These are phyloP conservation scores for Heterodera filipjevi DNA, from an alignment of 2,888 invertebrate genomes.

Conservation along the genomic window DNA sequence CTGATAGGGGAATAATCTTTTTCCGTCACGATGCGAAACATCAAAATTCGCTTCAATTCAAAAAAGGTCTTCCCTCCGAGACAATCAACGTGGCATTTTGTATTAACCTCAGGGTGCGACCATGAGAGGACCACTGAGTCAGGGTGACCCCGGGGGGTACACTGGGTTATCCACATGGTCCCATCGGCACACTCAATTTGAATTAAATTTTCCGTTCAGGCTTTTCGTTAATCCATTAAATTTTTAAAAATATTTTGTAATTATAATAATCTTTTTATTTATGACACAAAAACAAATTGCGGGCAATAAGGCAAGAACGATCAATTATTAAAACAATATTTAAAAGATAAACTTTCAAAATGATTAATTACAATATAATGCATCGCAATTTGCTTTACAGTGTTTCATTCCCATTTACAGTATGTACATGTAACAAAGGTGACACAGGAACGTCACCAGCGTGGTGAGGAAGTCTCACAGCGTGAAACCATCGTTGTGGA, in stretches of 20 bases:
- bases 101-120: background rate
- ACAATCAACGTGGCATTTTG: background rate
- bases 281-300: too few relatives aligned
- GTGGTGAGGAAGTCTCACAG: conserved; percentile 41
- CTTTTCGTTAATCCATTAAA: background rate
- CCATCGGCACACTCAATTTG: background rate
- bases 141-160: background rate
- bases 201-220: too few relatives aligned
- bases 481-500: background rate
- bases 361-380: background rate
- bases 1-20: background rate
- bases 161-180: background rate
- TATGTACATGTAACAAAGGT: conserved; percentile 65
- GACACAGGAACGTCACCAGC: conserved; percentile 60
- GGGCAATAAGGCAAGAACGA: too few relatives aligned
- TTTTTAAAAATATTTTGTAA: too few relatives aligned
- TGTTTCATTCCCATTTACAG: background rate
- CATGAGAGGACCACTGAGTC: background rate
- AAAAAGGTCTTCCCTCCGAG: background rate
- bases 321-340: too few relatives aligned
- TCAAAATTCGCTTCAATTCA: background rate
- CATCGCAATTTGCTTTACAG: background rate
- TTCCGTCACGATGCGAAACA: background rate
- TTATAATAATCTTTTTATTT: too few relatives aligned
- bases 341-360: too few relatives aligned